Evolutionary conservation across 2,888 invertebrate species (phyloP), one percentile per base, ranked within the genome.

Genomic region (Lepidocyrtinus sp.): DNA sequence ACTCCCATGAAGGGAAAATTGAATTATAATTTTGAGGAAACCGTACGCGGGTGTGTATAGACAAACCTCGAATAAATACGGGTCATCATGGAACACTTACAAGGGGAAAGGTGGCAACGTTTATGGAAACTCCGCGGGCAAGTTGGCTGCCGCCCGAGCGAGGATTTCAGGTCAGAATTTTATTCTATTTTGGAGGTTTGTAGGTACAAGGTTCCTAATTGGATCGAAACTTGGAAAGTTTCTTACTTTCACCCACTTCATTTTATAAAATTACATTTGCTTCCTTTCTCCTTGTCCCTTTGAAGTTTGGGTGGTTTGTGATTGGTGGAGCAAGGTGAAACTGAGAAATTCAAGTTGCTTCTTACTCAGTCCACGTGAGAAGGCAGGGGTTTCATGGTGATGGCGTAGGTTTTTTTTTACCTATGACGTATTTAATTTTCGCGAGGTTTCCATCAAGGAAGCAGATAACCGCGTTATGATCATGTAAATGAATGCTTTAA

Each of bases 111-210:
- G 78, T 19, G n/a, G n/a, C n/a, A 17, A 22, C 25, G 45, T 63
- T 24, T 76, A 71, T 17, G 77, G 71, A n/a, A 25, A 55, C 22
- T 19, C 65, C 5, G 61, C 61, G 0, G 76, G 71, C 15, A 72
- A 72, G 22, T 12, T 65, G 36, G n/a, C 45, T 2, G 77, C 77
- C 21, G 69, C 55, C 12, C 12, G 71, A 9, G 24, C 63, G 1
- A 71, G 77, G 61, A 71, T 77, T 17, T 65, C 77, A 77, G 77
- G 77, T 77, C 59, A 75, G 75, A 68, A 45, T 9, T 17, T 55
- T n/a, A 12, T 55, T 55, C 17, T 12, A 3, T 55, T 17, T 5
- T 55, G n/a, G 12, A 45, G 12, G 5, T 45, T 55, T 9, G 3
- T 17, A 17, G 55, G n/a, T 12, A 55, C 3, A n/a, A 55, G n/a